Evolutionary conservation across 2,888 invertebrate genomes (phyloP), one percentile per base, ranked within the genome.

Genomic region (Fissipunctia ypsillon): DNA sequence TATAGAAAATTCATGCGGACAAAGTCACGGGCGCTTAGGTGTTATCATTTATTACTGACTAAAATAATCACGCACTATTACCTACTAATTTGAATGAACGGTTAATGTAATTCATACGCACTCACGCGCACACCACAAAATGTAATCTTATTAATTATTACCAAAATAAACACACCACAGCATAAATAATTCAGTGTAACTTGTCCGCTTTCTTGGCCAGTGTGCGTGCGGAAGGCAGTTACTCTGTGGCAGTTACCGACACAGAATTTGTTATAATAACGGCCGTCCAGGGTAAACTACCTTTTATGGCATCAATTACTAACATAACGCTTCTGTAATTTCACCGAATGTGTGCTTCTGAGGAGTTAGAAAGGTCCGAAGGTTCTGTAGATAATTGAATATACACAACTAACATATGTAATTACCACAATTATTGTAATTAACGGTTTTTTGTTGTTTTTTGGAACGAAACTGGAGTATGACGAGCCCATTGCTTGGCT

Each of bases 231-330:
- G 74, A 69, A 73, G 76, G 87, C 84, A 87, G 86, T 89, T 89
- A 87, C 77, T 84, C 85, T 82, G 70, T 68, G 67, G 80, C 81
- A 69, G 74, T 74, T 81, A 88, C 85, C 73, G 56, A 74, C 83
- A 79, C 78, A 88, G 88, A 91, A 92, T 93, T 92, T 88, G 91
- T 91, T 92, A 92, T 91, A 90, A 90, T 92, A 93, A 92, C 89
- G 88, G 86, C 87, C 81, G 84, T 83, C 90, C 84, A 80, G 83
- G 90, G 90, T 91, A 89, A 93, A 93, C 90, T 90, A 89, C 90
- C 91, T 89, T 93, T 93, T 92, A 93, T 91, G 83, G 90, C 89
- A 86, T 89, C 93, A 93, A 94, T 94, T 94, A 94, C 91, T 86
- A 84, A 87, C 88, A 91, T 91, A 91, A 92, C 88, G 89, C 89